phyloP scores from a whole-genome alignment of 2,113 vertebrate genomes.

The Gadus macrocephalus region DNA sequence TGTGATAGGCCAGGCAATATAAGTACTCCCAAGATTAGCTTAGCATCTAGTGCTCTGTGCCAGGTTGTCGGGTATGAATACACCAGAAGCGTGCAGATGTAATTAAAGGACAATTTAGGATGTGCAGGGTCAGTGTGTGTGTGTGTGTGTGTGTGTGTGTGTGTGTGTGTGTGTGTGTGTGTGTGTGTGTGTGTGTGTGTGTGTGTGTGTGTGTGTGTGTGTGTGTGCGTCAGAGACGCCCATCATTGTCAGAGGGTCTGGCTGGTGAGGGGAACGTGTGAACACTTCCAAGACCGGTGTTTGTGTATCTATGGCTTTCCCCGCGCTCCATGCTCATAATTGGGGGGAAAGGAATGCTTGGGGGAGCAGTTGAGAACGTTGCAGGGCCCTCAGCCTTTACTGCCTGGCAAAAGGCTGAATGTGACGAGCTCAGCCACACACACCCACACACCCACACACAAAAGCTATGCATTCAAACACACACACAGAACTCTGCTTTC shows the following conservation, averaged over 20 bases:
- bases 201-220: conserved; percentile 3
- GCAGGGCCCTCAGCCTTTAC: conserved; percentile 23
- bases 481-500: conserved; percentile 7
- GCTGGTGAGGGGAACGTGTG: conserved; percentile 40
- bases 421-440: conserved; percentile 27
- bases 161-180: conserved; percentile 2
- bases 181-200: not conserved
- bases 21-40: no score
- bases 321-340: conserved; percentile 47
- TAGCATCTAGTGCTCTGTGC: no score
- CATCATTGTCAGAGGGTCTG: conserved; percentile 33
- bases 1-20: no score
- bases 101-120: no score
- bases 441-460: not conserved
- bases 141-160: conserved; percentile 3
- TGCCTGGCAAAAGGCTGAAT: conserved; percentile 16
- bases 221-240: not conserved
- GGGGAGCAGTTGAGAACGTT: conserved; percentile 27
- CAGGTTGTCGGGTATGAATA: no score
- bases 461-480: not conserved
- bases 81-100: no score
- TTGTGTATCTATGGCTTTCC: conserved; percentile 43
- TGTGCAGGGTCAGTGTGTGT: not conserved
- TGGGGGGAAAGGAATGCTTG: conserved; percentile 36
- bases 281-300: conserved; percentile 30